Conservation (phyloP, 1,140 invertebrate genomes). For the Trachymyrmex septentrionalis region DNA sequence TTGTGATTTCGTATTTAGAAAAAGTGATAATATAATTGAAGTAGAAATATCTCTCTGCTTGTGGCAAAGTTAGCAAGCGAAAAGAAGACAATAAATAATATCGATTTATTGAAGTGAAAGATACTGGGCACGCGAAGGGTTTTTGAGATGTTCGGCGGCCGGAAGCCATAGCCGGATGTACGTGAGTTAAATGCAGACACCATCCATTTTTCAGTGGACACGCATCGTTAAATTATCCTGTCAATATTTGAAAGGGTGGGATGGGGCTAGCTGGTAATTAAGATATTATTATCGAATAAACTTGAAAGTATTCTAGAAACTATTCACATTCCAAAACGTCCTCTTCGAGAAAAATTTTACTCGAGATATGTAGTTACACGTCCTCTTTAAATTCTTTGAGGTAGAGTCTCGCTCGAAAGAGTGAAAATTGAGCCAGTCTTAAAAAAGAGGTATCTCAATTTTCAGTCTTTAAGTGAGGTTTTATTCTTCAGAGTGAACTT, state of each 20-base stretch:
- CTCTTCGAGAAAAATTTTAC: too few relatives aligned
- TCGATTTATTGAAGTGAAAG: constrained; percentile 69
- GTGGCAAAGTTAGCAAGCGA: constrained; percentile 3
- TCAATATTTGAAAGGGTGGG: constrained; percentile 59
- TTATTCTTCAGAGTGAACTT: too few relatives aligned
- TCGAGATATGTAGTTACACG: too few relatives aligned
- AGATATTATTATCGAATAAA: background rate
- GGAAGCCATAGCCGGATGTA: constrained; percentile 73
- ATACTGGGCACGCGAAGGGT: constrained; percentile 66
- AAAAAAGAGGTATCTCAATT: too few relatives aligned
- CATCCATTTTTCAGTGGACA: constrained; percentile 1
- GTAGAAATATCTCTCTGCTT: constrained; percentile 33
- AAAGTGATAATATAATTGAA: background rate
- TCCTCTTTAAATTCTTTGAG: too few relatives aligned
- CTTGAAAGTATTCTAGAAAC: background rate
- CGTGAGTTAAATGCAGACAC: constrained; percentile 65
- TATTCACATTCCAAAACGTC: too few relatives aligned
- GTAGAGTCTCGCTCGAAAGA: too few relatives aligned
- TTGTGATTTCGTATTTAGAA: background rate
- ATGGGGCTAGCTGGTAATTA: background rate
- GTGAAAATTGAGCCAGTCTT: too few relatives aligned
- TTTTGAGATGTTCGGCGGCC: constrained; percentile 61
- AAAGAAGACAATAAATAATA: constrained; percentile 2
- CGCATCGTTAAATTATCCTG: constrained; percentile 68
- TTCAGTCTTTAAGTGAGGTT: too few relatives aligned